Evolutionary conservation across 2,113 vertebrate genomes (phyloP).

Genomic region (Hipposideros armiger): DNA sequence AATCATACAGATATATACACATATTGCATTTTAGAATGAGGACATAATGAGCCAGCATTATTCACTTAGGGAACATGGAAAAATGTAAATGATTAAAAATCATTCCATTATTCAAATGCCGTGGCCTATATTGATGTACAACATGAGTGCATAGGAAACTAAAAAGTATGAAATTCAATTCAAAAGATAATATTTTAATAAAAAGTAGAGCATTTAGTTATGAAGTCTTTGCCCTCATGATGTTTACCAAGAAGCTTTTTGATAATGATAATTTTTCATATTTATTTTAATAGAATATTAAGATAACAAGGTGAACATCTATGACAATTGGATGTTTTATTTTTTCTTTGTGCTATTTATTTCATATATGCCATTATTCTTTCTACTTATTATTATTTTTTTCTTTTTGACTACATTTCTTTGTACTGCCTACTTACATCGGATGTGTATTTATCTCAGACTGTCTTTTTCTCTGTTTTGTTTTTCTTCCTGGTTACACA

Average conservation of each 20-base stretch:
- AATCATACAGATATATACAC: conserved; percentile 62
- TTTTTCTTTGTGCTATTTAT: not conserved
- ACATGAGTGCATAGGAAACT: not conserved
- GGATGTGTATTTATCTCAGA: not conserved
- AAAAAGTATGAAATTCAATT: conserved; percentile 44
- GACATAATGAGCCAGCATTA: conserved; percentile 60
- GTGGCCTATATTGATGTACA: not conserved
- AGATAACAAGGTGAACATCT: not conserved
- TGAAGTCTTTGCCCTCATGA: conserved; percentile 21
- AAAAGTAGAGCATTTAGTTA: conserved; percentile 66
- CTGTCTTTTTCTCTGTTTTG: not conserved
- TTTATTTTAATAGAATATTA: conserved; percentile 6
- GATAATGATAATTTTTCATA: not conserved
- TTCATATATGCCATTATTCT: not conserved
- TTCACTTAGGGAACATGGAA: conserved; percentile 47
- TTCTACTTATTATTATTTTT: not conserved
- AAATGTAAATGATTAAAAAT: conserved; percentile 60
- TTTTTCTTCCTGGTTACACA: not conserved
- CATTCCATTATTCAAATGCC: conserved; percentile 53
- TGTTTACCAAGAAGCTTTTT: not conserved
- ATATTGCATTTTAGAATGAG: conserved; percentile 66
- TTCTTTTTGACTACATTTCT: not conserved
- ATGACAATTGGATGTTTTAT: not conserved
- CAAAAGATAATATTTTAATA: conserved; percentile 69
- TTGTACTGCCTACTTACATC: not conserved